Evolutionary conservation across 1,140 invertebrate species (phyloP).

Genomic region (Drosophila micromelanica): DNA sequence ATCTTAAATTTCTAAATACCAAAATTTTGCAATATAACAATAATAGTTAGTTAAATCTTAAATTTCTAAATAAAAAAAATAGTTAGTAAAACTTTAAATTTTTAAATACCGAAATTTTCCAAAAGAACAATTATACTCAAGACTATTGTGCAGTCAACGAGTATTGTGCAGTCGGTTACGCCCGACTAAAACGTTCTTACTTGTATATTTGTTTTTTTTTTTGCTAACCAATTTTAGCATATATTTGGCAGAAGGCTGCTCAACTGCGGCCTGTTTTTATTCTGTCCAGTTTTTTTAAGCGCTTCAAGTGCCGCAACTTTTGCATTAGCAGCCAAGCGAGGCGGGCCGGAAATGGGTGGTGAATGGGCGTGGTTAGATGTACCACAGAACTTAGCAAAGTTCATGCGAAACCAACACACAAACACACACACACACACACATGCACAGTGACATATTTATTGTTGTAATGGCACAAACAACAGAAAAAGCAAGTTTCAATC

Average conservation of each 20-base stretch:
- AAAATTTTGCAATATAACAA: too few species aligned
- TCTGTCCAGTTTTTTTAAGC: slow-evolving; percentile 53
- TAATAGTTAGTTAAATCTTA: too few species aligned
- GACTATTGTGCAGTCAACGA: too few species aligned
- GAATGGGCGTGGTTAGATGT: slow-evolving; percentile 42
- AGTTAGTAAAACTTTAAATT: too few species aligned
- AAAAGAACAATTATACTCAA: too few species aligned
- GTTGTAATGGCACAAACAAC: slow-evolving; percentile 64
- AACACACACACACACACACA: slow-evolving; percentile 8
- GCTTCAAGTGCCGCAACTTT: slow-evolving; percentile 60
- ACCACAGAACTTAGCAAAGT: slow-evolving; percentile 52
- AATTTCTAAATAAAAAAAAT: too few species aligned
- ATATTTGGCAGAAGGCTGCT: slow-evolving; percentile 50
- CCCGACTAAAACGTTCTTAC: background rate
- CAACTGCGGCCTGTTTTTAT: slow-evolving; percentile 59
- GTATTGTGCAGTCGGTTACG: too few species aligned
- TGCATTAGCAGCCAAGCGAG: slow-evolving; percentile 55
- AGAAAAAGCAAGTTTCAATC: slow-evolving; percentile 71
- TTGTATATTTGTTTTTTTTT: slow-evolving; percentile 39
- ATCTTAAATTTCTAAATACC: too few species aligned
- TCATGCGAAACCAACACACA: slow-evolving; percentile 6
- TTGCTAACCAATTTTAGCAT: slow-evolving; percentile 63
- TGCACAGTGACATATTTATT: slow-evolving; percentile 30
- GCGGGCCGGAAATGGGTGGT: slow-evolving; percentile 9
- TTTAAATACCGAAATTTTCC: too few species aligned